Conservation (phyloP, 2,113 vertebrate species). For the Nothocercus julius region DNA sequence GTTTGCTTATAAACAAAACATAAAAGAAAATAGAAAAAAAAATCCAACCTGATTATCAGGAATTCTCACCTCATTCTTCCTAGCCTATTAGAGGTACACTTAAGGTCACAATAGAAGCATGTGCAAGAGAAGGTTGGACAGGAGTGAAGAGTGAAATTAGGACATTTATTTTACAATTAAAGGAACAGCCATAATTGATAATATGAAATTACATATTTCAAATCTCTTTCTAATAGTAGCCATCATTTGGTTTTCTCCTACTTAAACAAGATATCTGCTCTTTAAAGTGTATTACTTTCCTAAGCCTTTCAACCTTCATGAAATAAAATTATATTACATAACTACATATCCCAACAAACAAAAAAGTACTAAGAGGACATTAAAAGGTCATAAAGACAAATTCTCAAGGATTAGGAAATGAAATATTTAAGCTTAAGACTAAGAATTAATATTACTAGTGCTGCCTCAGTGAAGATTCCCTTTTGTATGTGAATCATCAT, state of each 20-base stretch:
- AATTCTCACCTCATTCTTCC: not conserved
- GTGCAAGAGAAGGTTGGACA: not conserved
- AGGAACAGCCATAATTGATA: not conserved
- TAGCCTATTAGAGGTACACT: not conserved
- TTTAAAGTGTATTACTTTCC: not conserved
- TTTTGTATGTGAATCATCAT: not conserved
- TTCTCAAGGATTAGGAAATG: not conserved
- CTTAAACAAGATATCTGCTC: not conserved
- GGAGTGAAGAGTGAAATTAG: not conserved
- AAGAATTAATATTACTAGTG: not conserved
- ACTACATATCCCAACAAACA: not conserved
- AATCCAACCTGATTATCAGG: not conserved
- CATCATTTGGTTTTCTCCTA: not conserved
- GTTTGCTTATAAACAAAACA: conserved; percentile 50
- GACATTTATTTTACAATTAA: not conserved
- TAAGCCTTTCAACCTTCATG: not conserved
- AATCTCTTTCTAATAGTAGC: not conserved
- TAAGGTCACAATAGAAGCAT: conserved; percentile 21
- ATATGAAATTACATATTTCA: not conserved
- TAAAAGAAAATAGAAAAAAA: conserved; percentile 19
- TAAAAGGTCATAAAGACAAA: not conserved
- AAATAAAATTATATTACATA: not conserved
- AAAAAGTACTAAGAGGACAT: not conserved
- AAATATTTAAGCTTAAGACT: not conserved
- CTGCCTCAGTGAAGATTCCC: not conserved